Evolutionary conservation across 2,888 invertebrate species (phyloP).

Genomic region (Epiblema foenella): DNA sequence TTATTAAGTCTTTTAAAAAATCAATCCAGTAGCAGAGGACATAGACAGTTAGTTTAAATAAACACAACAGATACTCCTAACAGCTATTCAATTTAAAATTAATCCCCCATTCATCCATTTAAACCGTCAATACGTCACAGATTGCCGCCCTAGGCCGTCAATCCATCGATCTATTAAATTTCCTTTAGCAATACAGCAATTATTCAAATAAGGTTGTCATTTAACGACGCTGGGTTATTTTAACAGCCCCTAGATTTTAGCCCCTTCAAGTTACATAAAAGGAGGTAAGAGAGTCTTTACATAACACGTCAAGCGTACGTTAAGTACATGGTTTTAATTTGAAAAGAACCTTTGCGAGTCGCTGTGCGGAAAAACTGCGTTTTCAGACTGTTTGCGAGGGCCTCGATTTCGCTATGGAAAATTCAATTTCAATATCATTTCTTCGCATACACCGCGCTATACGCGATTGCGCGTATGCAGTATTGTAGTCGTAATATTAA

Average conservation of each 20-base stretch:
- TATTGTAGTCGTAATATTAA: no score
- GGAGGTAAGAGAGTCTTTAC: not conserved
- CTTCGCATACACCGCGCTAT: not conserved
- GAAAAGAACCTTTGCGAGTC: slow-evolving; percentile 4
- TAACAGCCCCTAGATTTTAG: slow-evolving; percentile 22
- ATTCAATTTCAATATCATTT: not conserved
- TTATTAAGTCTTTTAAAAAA: no score
- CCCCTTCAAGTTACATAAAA: not conserved
- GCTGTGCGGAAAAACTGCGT: slow-evolving; percentile 16
- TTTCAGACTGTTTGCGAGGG: slow-evolving; percentile 1
- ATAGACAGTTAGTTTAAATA: not conserved
- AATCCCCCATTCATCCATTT: slow-evolving; percentile 14
- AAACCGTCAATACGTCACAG: slow-evolving; percentile 34
- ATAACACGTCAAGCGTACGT: not conserved
- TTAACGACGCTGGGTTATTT: slow-evolving; percentile 17
- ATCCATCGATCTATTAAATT: slow-evolving; percentile 30
- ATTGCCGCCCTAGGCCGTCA: slow-evolving; percentile 27
- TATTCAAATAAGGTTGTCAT: slow-evolving; percentile 32
- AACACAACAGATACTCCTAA: not conserved
- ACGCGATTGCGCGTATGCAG: not conserved
- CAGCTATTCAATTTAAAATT: slow-evolving; percentile 8
- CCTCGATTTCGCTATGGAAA: not conserved
- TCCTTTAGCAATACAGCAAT: slow-evolving; percentile 32
- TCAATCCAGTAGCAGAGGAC: no score
- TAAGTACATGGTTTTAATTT: slow-evolving; percentile 13